Evolutionary conservation across 2,113 vertebrate species (phyloP), one percentile per base, ranked within the genome.

Genomic region (Capreolus pygargus): DNA sequence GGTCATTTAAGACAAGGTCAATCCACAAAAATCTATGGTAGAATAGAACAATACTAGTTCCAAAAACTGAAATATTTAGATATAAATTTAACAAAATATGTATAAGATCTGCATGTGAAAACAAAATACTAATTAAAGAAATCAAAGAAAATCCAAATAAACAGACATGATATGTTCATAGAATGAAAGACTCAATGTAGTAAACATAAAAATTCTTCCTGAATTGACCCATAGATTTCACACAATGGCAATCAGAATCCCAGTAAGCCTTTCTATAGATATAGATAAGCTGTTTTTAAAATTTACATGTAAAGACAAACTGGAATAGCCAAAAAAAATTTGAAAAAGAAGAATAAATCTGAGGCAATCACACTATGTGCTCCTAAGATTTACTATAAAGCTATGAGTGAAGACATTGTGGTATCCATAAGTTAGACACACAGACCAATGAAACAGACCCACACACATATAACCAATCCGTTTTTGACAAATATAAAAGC

Each of bases 401-500:
- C 33, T 76, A 12, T 15, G 39, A 54, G 64, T 64, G 13, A 86
- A 90, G 15, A 55, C 19, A 30, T 33, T 33, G 30, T 84, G 21
- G 5, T n/a, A 79, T 7, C 39, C n/a, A 25, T 58, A 21, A 97
- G 58, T 45, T 21, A 79, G 33, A 36, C 25, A 81, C 9, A 39
- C 1, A 76, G 39, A 86, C 57, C 11, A 55, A 61, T 52, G 23
- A 57, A 90, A 92, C 54, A 90, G 39, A 70, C 7, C 30, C 39
- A 78, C 25, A 60, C 7, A 45, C 39, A 96, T 61, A 28, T 30
- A 76, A 92, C 17, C 17, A 85, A 92, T 0, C 79, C 39, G 11
- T 74, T 97, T 94, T 60, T 83, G 25, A 86, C 28, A 94, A 82
- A 78, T 60, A 25, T n/a, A 87, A 96, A 87, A 95, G 25, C 30